A percentile compares a stretch with the other conserved stretches of the same genome.
These are phyloP conservation scores for Harpagifer antarcticus DNA, from an alignment of 2,797 vertebrate species.

Conservation along the genomic window DNA sequence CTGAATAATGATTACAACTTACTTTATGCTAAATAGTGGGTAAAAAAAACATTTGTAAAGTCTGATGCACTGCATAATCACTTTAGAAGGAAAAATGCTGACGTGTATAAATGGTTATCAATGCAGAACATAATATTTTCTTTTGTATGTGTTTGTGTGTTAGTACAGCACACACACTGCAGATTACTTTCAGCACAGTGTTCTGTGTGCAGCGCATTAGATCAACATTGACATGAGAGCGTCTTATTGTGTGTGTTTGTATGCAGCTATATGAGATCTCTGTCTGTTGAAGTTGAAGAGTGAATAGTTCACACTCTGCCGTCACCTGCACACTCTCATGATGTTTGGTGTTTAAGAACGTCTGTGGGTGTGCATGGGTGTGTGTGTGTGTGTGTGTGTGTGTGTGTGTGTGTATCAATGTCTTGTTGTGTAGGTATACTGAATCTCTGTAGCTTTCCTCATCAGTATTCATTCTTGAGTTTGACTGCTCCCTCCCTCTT, in stretches of 20 bases:
- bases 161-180: neutral
- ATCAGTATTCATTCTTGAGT: slow-evolving; percentile 75
- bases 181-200: slow-evolving; percentile 15
- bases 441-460: slow-evolving; percentile 70
- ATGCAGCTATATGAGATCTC: slow-evolving; percentile 56
- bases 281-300: slow-evolving; percentile 56
- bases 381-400: slow-evolving; percentile 22
- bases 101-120: slow-evolving; percentile 46
- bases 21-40: slow-evolving; percentile 26
- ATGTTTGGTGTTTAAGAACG: slow-evolving; percentile 43
- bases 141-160: slow-evolving; percentile 27
- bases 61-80: slow-evolving; percentile 43
- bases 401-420: slow-evolving; percentile 36
- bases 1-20: slow-evolving; percentile 57
- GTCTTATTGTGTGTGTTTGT: slow-evolving; percentile 39
- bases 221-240: slow-evolving; percentile 30
- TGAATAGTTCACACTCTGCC: slow-evolving; percentile 51
- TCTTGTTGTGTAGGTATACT: slow-evolving; percentile 75
- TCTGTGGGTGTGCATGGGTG: slow-evolving; percentile 44
- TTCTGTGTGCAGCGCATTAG: slow-evolving; percentile 24
- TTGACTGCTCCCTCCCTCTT: slow-evolving; percentile 30
- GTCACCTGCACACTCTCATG: slow-evolving; percentile 75
- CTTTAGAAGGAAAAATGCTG: slow-evolving; percentile 56
- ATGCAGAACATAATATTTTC: slow-evolving; percentile 46
- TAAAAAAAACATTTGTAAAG: slow-evolving; percentile 57